These are phyloP conservation scores for Tyria jacobaeae DNA, from an alignment of 2,888 invertebrate species.

Conservation along the genomic window DNA sequence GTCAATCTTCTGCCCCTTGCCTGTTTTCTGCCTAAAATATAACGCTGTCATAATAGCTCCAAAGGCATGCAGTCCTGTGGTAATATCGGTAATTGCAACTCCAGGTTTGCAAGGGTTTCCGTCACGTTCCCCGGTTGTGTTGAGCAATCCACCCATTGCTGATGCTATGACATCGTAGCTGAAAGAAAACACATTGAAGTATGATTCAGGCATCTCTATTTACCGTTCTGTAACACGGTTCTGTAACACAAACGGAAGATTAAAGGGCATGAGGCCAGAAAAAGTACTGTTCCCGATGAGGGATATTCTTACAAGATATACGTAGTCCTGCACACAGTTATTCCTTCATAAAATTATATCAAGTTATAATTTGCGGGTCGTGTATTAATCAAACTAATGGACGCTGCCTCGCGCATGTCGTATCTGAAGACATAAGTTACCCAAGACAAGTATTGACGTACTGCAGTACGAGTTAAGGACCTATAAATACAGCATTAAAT, in stretches of 20 bases:
- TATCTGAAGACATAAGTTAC: no score
- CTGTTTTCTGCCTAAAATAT: slow-evolving; percentile 91
- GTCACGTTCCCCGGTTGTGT: slow-evolving; percentile 94
- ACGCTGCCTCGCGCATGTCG: not conserved
- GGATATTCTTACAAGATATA: no score
- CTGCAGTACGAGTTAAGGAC: no score
- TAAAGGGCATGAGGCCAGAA: no score
- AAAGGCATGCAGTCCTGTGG: slow-evolving; percentile 97
- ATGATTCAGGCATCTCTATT: no score
- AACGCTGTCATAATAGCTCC: slow-evolving; percentile 97
- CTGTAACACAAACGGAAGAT: no score
- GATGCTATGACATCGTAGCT: slow-evolving; percentile 97
- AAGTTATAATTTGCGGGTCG: not conserved
- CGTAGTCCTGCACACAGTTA: no score
- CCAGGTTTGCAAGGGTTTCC: slow-evolving; percentile 97
- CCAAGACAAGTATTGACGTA: no score
- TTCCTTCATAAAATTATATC: no score
- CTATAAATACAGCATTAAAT: no score
- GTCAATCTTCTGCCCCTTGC: slow-evolving; percentile 96
- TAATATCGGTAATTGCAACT: slow-evolving; percentile 96
- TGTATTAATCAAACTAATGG: slow-evolving; percentile 2
- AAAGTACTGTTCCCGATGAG: no score
- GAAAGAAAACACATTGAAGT: slow-evolving; percentile 39
- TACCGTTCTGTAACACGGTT: no score
- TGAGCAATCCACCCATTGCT: slow-evolving; percentile 95